Conservation (phyloP, 2,113 vertebrate genomes). For the Psettodes erumei region DNA sequence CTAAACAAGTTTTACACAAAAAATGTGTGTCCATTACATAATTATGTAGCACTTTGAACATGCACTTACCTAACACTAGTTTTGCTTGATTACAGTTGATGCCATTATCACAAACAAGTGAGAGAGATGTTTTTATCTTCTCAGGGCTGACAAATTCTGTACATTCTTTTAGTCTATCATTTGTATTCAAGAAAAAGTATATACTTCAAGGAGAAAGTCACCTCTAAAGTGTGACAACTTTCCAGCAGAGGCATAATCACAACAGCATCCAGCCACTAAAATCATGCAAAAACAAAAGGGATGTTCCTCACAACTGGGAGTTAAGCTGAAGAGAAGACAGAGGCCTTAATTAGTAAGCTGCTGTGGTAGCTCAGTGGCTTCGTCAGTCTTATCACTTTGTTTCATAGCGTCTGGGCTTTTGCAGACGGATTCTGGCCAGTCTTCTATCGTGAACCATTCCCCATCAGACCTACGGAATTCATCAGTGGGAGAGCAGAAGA, state of each 20-base stretch:
- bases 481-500: slow-evolving; percentile 20
- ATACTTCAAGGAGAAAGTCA: slow-evolving; percentile 31
- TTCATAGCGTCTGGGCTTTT: slow-evolving; percentile 56
- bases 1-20: slow-evolving; percentile 43
- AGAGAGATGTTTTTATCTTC: slow-evolving; percentile 19
- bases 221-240: slow-evolving; percentile 30
- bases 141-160: neutral
- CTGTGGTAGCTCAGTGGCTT: slow-evolving; percentile 31
- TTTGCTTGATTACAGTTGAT: slow-evolving; percentile 1
- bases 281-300: slow-evolving; percentile 28
- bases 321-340: slow-evolving; percentile 22
- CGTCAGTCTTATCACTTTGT: slow-evolving; percentile 52
- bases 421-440: slow-evolving; percentile 24
- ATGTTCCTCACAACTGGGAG: slow-evolving; percentile 35
- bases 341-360: slow-evolving; percentile 52
- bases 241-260: slow-evolving; percentile 10
- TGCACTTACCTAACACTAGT: slow-evolving; percentile 9
- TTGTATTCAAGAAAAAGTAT: slow-evolving; percentile 20
- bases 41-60: slow-evolving; percentile 21
- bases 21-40: slow-evolving; percentile 40
- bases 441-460: slow-evolving; percentile 17
- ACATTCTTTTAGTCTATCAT: slow-evolving; percentile 12
- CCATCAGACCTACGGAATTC: slow-evolving; percentile 23
- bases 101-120: slow-evolving; percentile 7
- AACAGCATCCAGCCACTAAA: slow-evolving; percentile 15